Evolutionary conservation across 2,888 invertebrate genomes (phyloP), one percentile per base, ranked within the genome.

Genomic region (Lochmaea capreae): DNA sequence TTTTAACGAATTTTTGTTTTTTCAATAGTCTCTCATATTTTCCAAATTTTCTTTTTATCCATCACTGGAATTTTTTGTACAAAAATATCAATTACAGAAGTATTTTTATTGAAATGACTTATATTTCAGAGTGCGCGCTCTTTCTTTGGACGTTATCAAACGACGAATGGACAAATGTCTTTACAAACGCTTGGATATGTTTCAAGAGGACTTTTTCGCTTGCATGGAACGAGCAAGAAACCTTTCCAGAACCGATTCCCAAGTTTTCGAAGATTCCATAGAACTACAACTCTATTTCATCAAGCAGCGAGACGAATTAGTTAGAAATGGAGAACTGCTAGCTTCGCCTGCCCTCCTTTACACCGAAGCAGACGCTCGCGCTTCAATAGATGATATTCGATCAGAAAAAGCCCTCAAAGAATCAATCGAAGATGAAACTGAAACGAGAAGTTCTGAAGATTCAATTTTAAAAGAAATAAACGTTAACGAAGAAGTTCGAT

Each of bases 151-250:
- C 86, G 89, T 98, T 71, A 96, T 99, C 67, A 99, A 98, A 86
- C 90, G 97, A 26, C 91, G 98, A 26, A 88, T 99, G 59, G 98
- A 99, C 84, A 92, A 95, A 85, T 96, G 97, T 0, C 91, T 96
- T 4, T 99, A 99, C 87, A 94, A 95, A 81, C 90, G 99, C 8
- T 88, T 99, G 76, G 99, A 99, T 86, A 91, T 93, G 71, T 99
- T 99, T 88, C 99, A 99, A 89, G 97, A 97, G 82, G 99, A 99
- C 85, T 92, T 99, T 85, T 99, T 99, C 85, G 91, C 94, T 49
- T 96, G 98, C 77, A 92, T 99, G 84, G 97, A 98, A 82, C 88
- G 95, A 81, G 97, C 97, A 0, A 91, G 99, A 3, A 92, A 93
- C 74, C 89, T 97, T 0, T 95, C 97, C 0, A 91, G 97, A 14